Evolutionary conservation across 2,113 vertebrate species (phyloP).

Genomic region (Rhegmatorhina hoffmannsi): DNA sequence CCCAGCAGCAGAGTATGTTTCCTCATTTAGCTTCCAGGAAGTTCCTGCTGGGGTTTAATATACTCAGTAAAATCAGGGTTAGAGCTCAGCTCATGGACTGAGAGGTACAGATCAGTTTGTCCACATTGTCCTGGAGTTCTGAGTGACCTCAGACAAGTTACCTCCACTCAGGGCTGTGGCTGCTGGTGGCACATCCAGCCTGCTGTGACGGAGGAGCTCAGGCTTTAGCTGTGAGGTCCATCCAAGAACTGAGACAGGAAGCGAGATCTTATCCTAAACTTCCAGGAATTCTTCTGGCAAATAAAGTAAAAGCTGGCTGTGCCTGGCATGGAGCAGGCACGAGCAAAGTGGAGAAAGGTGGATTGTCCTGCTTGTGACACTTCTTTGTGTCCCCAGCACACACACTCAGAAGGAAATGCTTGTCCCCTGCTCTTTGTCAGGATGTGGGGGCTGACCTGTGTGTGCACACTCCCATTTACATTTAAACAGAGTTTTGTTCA

Average conservation of each 20-base stretch:
- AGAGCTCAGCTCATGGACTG: not conserved
- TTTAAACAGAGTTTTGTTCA: not conserved
- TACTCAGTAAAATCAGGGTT: not conserved
- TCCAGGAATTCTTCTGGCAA: slow-evolving; percentile 40
- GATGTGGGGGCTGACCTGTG: not conserved
- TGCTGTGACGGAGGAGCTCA: not conserved
- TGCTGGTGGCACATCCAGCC: not conserved
- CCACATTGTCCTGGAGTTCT: not conserved
- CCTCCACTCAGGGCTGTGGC: not conserved
- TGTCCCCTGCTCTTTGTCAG: not conserved
- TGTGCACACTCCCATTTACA: not conserved
- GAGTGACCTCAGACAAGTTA: not conserved
- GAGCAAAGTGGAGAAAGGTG: not conserved
- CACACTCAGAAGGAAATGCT: not conserved
- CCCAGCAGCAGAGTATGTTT: not conserved
- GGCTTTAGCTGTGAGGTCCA: not conserved
- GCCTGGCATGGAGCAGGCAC: not conserved
- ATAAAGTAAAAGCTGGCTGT: not conserved
- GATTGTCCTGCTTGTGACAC: not conserved
- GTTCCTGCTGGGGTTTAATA: not conserved
- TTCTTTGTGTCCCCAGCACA: not conserved
- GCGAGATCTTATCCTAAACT: not conserved
- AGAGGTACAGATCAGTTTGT: not conserved
- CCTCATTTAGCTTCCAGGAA: not conserved
- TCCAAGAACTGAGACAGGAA: slow-evolving; percentile 18